Base-by-base conservation (phyloP, 2,797 vertebrate genomes). In the Tragelaphus eurycerus region DNA sequence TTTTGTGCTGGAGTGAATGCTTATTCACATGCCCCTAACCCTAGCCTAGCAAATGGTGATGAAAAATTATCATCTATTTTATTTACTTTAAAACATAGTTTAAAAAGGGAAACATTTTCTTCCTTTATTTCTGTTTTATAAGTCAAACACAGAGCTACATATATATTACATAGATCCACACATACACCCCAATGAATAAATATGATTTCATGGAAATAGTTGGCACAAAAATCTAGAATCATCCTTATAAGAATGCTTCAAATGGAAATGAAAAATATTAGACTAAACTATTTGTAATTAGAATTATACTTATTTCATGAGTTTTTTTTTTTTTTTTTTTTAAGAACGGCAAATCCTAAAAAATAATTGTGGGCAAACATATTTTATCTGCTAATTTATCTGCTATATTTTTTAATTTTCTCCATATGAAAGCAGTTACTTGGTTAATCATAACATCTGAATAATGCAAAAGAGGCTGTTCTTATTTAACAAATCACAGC, bases 401-500 rank as follows among this genome's bases (percentile, higher is more conserved):
- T 43, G 2, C 8, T 54, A 4, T 52, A 43, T 25, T 76, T 13
- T 89, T 83, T 23, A 14, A 4, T 15, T 92, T 84, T 87, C 29
- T 90, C 19, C 19, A 50, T 83, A 46, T 89, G 67, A 78, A 84
- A 89, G 54, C 7, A 93, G 7, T 89, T 93, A 81, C 21, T 52
- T 78, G 54, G 27, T 85, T 52, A 60, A 90, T 88, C 43, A 48
- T 86, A 57, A 93, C 50, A 83, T 90, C 62, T 23, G 7, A 93
- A 52, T 84, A 21, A 90, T 79, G 25, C 34, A 54, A 86, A 90
- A 54, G 76, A 91, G 29, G 15, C 31, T 86, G 1, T 55, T 89
- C n/a, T 97, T 89, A 94, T 50, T 89, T 93, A 94, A 86, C 34
- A 59, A 71, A 64, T 94, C 52, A 86, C 50, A 97, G 34, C 14